Percentiles rank a stretch among this genome's conserved stretches.
phyloP scores from a whole-genome alignment of 1,140 invertebrate genomes.

The Drosophila baimaii region DNA sequence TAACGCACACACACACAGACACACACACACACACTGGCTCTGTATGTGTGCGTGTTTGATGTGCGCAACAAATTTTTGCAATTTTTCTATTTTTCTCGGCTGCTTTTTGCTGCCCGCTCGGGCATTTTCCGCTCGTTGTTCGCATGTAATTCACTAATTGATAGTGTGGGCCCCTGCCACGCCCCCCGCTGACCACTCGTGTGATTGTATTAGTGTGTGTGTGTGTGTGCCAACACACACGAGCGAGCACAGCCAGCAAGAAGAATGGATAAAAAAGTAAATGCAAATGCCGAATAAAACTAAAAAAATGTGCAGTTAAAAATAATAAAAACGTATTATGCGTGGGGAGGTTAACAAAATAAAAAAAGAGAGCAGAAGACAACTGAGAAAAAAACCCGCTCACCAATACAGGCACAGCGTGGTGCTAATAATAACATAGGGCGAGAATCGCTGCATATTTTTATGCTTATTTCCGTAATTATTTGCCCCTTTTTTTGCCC shows the following conservation, averaged over 20 bases:
- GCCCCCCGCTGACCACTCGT: slow-evolving; percentile 40
- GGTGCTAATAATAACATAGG: slow-evolving; percentile 55
- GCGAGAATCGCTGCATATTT: slow-evolving; percentile 53
- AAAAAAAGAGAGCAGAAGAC: too few relatives aligned
- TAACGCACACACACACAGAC: slow-evolving; percentile 42
- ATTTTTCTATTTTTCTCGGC: slow-evolving; percentile 75
- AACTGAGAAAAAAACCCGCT: slow-evolving; percentile 15
- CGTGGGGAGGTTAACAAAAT: slow-evolving; percentile 20
- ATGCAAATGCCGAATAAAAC: slow-evolving; percentile 63
- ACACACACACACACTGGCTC: slow-evolving; percentile 3
- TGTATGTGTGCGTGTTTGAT: slow-evolving; percentile 30
- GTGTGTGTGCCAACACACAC: slow-evolving; percentile 16
- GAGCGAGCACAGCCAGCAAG: slow-evolving; percentile 12
- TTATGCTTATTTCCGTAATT: slow-evolving; percentile 62
- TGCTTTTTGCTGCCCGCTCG: slow-evolving; percentile 34
- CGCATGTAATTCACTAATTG: slow-evolving; percentile 81
- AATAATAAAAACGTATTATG: slow-evolving; percentile 73
- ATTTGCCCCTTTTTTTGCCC: slow-evolving; percentile 26
- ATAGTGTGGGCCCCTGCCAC: slow-evolving; percentile 68
- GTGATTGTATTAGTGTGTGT: slow-evolving; percentile 74
- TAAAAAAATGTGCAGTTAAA: slow-evolving; percentile 67
- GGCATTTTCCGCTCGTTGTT: slow-evolving; percentile 75
- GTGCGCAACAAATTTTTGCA: slow-evolving; percentile 56
- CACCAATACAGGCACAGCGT: slow-evolving; percentile 23
- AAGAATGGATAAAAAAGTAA: slow-evolving; percentile 47